Evolutionary conservation across 2,888 invertebrate genomes (phyloP).

Genomic region (Ennomos fuscantarius): DNA sequence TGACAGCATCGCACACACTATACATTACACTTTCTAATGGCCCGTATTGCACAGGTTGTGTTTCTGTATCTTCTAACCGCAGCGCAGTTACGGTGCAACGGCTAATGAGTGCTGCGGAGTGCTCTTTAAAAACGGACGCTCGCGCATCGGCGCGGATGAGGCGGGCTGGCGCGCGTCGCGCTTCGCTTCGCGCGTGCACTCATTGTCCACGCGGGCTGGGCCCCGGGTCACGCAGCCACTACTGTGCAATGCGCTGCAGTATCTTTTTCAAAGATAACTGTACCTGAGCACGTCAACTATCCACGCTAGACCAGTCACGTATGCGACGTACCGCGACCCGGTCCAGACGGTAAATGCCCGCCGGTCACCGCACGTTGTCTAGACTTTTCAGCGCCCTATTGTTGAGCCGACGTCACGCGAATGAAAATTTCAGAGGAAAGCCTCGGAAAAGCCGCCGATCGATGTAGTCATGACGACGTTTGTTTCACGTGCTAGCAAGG

Average conservation of each 20-base stretch:
- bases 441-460: constrained; percentile 82
- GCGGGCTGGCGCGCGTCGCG: constrained; percentile 67
- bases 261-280: constrained; percentile 53
- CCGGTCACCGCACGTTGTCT: constrained; percentile 47
- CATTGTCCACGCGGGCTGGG: constrained; percentile 73
- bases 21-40: constrained; percentile 82
- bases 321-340: constrained; percentile 40
- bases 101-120: constrained; percentile 72
- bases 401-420: constrained; percentile 80
- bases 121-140: constrained; percentile 74
- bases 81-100: constrained; percentile 78
- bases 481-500: constrained; percentile 75
- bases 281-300: constrained; percentile 42
- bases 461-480: constrained; percentile 81
- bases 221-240: constrained; percentile 53
- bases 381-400: constrained; percentile 68
- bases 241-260: constrained; percentile 51
- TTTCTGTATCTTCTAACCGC: constrained; percentile 67
- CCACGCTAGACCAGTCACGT: constrained; percentile 45
- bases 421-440: constrained; percentile 75
- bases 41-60: constrained; percentile 76
- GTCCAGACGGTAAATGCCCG: constrained; percentile 31
- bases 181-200: constrained; percentile 76
- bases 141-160: constrained; percentile 60
- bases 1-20: constrained; percentile 80